Evolutionary conservation across 2,888 invertebrate genomes (phyloP), one percentile per base, ranked within the genome.

Genomic region (Thymelicus lineola): DNA sequence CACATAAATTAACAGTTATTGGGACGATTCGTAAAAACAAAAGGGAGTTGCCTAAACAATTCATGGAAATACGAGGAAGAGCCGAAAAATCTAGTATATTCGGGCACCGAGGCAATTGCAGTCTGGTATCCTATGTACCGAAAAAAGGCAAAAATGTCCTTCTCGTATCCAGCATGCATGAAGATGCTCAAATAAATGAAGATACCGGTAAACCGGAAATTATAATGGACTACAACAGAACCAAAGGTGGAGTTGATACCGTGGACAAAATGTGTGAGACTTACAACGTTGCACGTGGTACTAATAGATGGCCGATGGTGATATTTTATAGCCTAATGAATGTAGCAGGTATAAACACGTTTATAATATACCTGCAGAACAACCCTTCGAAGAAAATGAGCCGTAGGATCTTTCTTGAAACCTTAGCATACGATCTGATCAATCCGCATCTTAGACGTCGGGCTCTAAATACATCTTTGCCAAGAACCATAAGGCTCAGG

Each of bases 111-210:
- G 65, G 67, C 61, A 72, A 67, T 9, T 71, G 75, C 57, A 67
- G 64, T 48, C 65, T 75, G 12, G 74, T 74, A 7, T 76, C 74
- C 0, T 74, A 74, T 57, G 73, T 76, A 6, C 74, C 74, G 6
- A 66, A 76, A 69, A 76, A 74, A 53, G 50, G 58, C 6, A 73
- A 75, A 70, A 74, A 73, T 61, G 74, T 75, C 1, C 36, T 75
- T 14, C 66, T 76, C 7, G 15, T 75, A 5, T 72, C 71, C 50
- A 74, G 66, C 35, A 73, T 74, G 74, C 71, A 75, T 20, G 66
- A 64, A 71, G 74, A 73, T 71, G 73, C n/a, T 6, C 0, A 64
- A 38, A 72, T 74, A 46, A 50, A 75, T 6, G 71, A 74, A 55
- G 55, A 35, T 7, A 72, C 73, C 28, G 63, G 70, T n/a, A 72